Evolutionary conservation across 2,113 vertebrate genomes (phyloP), one percentile per base, ranked within the genome.

Genomic region (Nycticorax nycticorax): DNA sequence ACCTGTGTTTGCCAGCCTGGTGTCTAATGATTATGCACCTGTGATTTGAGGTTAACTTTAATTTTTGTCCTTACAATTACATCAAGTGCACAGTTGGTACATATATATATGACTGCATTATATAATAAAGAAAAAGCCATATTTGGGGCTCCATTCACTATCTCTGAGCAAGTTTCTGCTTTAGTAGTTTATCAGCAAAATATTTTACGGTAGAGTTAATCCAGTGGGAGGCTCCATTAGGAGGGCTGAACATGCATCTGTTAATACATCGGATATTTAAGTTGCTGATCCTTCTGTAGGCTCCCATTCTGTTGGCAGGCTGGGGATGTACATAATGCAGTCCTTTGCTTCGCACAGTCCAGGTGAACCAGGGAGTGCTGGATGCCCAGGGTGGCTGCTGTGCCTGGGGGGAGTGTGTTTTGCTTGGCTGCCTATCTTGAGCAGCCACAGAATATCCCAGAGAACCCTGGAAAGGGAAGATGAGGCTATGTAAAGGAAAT

Each of bases 341-440:
- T 98, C 98, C 22, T 98, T 97, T 10, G 98, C 97, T 97, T 98
- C 97, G 14, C 97, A 97, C 18, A 98, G 85, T 30, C 98, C 98
- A 7, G 96, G 97, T 39, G 45, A 52, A 5, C 98, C 98, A 33
- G 94, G 19, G 56, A 85, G 52, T 35, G 98, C 98, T 6, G 87
- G 22, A 33, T 90, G 89, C 9, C 98, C 98, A 52, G 97, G 60
- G 2, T 94, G 76, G 41, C 98, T 97, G 2, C 96, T 97, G 93
- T 98, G 96, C 14, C 98, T 3, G 8, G 8, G 87, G 96, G 35
- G 37, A 97, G 95, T 98, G 98, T 14, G 41, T 93, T 39, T 82
- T 95, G 24, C 98, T 98, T 56, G 98, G 96, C 35, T 97, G 78
- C 53, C 98, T 98, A 5, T 97, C 89, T 77, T 66, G 93, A 55